phyloP scores from a whole-genome alignment of 2,797 vertebrate genomes.

The Acanthornis magna region DNA sequence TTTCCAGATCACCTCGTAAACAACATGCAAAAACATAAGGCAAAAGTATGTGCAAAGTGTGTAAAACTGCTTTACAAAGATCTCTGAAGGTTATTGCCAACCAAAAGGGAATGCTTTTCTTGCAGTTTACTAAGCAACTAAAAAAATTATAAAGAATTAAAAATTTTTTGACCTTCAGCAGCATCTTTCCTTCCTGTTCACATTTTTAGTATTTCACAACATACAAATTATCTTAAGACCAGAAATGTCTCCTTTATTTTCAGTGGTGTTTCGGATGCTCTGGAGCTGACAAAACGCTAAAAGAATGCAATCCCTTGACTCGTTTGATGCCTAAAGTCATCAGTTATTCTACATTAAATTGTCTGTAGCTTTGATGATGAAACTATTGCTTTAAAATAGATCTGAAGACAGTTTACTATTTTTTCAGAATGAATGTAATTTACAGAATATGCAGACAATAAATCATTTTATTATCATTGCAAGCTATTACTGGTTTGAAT shows the following conservation, averaged over 20 bases:
- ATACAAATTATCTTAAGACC: background rate
- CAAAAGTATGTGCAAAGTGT: background rate
- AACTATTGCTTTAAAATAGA: slow-evolving; percentile 56
- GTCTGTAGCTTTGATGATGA: slow-evolving; percentile 55
- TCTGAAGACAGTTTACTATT: slow-evolving; percentile 69
- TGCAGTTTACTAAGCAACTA: background rate
- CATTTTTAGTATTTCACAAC: slow-evolving; percentile 3
- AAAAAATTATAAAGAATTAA: background rate
- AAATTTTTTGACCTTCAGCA: background rate
- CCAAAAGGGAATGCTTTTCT: background rate
- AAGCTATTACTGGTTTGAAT: slow-evolving; percentile 54
- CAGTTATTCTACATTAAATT: slow-evolving; percentile 28
- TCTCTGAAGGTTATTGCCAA: background rate
- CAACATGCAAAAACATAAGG: background rate
- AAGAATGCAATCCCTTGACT: background rate
- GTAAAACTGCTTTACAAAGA: background rate
- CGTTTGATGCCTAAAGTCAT: slow-evolving; percentile 48
- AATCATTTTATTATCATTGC: slow-evolving; percentile 75
- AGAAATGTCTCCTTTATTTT: slow-evolving; percentile 28
- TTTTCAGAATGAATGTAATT: slow-evolving; percentile 77
- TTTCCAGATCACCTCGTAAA: background rate
- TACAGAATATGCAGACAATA: slow-evolving; percentile 75
- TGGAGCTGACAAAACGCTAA: background rate
- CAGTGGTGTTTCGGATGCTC: background rate
- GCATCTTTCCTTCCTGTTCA: background rate